Percentiles rank a stretch among this genome's conserved stretches.
These are phyloP conservation scores for Atta cephalotes DNA, from an alignment of 1,140 invertebrate species.

Conservation along the genomic window DNA sequence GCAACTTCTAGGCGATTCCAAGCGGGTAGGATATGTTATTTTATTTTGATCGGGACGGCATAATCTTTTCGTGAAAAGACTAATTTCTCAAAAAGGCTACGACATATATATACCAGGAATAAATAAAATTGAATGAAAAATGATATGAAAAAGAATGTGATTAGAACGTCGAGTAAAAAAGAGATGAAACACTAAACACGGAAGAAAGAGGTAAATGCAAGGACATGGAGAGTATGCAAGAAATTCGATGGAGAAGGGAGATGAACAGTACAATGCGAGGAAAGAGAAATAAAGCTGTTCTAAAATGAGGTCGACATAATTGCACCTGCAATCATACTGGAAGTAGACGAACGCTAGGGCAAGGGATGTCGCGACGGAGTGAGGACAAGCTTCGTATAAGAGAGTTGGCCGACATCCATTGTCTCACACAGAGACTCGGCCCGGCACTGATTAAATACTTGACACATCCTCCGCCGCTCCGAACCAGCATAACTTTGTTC, in stretches of 20 bases:
- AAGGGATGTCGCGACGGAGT: constrained; percentile 47
- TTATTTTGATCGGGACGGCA: no score
- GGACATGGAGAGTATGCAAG: background rate
- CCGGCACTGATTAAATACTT: constrained; percentile 85
- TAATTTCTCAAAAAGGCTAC: no score
- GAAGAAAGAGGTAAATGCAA: background rate
- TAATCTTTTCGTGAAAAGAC: no score
- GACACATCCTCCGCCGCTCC: constrained; percentile 82
- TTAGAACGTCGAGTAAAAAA: background rate
- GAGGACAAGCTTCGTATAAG: constrained; percentile 52
- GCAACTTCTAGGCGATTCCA: no score
- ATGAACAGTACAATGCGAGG: constrained; percentile 25
- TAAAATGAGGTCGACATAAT: constrained; percentile 79
- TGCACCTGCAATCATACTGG: constrained; percentile 64
- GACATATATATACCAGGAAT: background rate
- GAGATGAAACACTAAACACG: background rate
- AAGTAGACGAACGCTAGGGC: constrained; percentile 39
- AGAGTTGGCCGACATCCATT: constrained; percentile 81
- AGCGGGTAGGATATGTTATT: no score
- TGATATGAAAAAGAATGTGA: background rate
- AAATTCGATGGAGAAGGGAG: constrained; percentile 6
- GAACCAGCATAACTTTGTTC: constrained; percentile 84
- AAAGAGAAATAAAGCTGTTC: constrained; percentile 69
- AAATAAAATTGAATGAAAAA: constrained; percentile 7
- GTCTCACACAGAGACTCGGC: constrained; percentile 81